phyloP scores from a whole-genome alignment of 2,888 invertebrate genomes.

The Patella caerulea region DNA sequence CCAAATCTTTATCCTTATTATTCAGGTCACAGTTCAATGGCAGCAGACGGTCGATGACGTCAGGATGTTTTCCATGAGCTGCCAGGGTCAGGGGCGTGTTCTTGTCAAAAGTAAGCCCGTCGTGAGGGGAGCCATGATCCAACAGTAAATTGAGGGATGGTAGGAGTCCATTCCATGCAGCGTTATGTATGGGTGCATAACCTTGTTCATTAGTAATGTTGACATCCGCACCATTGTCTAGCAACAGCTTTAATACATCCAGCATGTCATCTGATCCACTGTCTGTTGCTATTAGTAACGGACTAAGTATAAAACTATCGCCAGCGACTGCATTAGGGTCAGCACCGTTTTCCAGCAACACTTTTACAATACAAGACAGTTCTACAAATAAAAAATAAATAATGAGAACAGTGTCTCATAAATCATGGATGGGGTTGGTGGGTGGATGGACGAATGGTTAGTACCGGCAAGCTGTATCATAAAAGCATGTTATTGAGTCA shows the following conservation, averaged over 20 bases:
- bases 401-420: no score
- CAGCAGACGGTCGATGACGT: conserved; percentile 50
- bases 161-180: conserved; percentile 61
- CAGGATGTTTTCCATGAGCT: conserved; percentile 53
- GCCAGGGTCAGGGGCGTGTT: conserved; percentile 64
- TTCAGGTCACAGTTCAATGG: conserved; percentile 58
- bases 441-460: no score
- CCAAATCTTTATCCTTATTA: conserved; percentile 60
- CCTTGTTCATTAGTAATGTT: conserved; percentile 42
- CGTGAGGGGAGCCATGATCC: conserved; percentile 46
- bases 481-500: no score
- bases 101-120: conserved; percentile 52
- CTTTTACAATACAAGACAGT: conserved; percentile 35
- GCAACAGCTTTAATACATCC: conserved; percentile 33
- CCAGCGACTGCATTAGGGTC: conserved; percentile 20
- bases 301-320: conserved; percentile 39
- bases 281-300: conserved; percentile 55
- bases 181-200: conserved; percentile 61
- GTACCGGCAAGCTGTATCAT: no score
- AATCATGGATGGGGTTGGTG: no score
- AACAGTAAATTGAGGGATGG: conserved; percentile 47
- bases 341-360: conserved; percentile 45
- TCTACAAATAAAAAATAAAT: conserved; percentile 39
- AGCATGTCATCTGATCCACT: conserved; percentile 46
- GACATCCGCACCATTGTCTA: conserved; percentile 49